These are phyloP conservation scores for Cotesia vestalis DNA, from an alignment of 1,140 invertebrate species.

Conservation along the genomic window DNA sequence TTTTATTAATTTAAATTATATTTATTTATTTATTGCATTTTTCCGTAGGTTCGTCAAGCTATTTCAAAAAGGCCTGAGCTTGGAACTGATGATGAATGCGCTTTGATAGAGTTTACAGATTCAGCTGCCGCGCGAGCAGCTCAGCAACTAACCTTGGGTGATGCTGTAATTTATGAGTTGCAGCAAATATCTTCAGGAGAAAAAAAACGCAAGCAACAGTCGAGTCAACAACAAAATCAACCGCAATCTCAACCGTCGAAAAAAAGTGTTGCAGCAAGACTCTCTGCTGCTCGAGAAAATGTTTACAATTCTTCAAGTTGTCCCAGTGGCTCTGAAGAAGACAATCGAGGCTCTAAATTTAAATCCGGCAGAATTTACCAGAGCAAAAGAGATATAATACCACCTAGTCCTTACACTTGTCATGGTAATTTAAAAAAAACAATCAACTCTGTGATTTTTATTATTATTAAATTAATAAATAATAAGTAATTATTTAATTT, in stretches of 20 bases:
- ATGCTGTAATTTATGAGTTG: slow-evolving; percentile 64
- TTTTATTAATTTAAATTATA: slow-evolving; percentile 7
- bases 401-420: slow-evolving; percentile 15
- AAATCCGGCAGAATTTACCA: slow-evolving; percentile 45
- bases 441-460: too few relatives aligned
- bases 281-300: slow-evolving; percentile 51
- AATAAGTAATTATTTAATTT: neutral
- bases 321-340: slow-evolving; percentile 76
- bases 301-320: slow-evolving; percentile 69
- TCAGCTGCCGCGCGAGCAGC: slow-evolving; percentile 85
- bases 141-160: slow-evolving; percentile 67
- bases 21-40: slow-evolving; percentile 23
- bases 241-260: slow-evolving; percentile 48
- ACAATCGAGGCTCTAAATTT: slow-evolving; percentile 51
- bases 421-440: neutral
- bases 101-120: slow-evolving; percentile 88
- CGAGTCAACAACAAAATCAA: slow-evolving; percentile 29
- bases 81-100: slow-evolving; percentile 79
- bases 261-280: slow-evolving; percentile 50
- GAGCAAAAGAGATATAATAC: slow-evolving; percentile 33
- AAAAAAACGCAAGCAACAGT: slow-evolving; percentile 59
- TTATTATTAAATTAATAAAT: neutral
- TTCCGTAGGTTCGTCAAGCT: slow-evolving; percentile 76
- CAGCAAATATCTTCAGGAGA: slow-evolving; percentile 57
- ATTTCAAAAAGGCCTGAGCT: slow-evolving; percentile 90